These are phyloP conservation scores for Eulemur albifrons DNA, from an alignment of 2,797 vertebrate genomes.

Conservation along the genomic window DNA sequence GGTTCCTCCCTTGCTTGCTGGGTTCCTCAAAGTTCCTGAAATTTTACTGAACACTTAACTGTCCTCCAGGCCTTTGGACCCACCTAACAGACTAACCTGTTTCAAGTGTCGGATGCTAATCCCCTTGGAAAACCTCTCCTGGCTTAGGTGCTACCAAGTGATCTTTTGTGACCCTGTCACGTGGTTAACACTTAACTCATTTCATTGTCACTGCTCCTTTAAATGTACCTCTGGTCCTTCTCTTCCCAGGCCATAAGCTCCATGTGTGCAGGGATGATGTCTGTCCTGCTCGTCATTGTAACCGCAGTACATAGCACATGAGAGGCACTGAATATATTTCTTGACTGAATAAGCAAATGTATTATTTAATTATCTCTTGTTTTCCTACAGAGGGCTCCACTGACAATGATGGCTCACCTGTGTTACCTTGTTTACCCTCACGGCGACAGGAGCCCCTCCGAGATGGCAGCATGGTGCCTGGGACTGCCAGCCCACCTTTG, in stretches of 20 bases:
- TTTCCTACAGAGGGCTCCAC: neutral
- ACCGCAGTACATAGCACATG: rapidly evolving
- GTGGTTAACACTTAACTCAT: rapidly evolving
- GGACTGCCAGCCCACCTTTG: neutral
- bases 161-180: neutral
- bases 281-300: neutral
- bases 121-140: neutral
- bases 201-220: neutral
- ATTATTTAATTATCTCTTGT: neutral
- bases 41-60: too few relatives aligned
- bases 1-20: neutral
- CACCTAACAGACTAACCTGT: neutral
- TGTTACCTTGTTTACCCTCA: neutral
- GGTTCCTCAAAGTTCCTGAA: neutral
- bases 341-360: neutral
- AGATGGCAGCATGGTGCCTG: neutral
- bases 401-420: neutral
- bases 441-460: rapidly evolving
- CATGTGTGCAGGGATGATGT: rapidly evolving
- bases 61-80: neutral
- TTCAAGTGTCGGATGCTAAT: neutral
- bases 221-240: too few relatives aligned
- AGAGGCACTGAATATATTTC: neutral
- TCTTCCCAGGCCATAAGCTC: neutral
- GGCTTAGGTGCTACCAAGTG: rapidly evolving